phyloP scores from a whole-genome alignment of 2,797 vertebrate genomes.

The Acanthis flammea region DNA sequence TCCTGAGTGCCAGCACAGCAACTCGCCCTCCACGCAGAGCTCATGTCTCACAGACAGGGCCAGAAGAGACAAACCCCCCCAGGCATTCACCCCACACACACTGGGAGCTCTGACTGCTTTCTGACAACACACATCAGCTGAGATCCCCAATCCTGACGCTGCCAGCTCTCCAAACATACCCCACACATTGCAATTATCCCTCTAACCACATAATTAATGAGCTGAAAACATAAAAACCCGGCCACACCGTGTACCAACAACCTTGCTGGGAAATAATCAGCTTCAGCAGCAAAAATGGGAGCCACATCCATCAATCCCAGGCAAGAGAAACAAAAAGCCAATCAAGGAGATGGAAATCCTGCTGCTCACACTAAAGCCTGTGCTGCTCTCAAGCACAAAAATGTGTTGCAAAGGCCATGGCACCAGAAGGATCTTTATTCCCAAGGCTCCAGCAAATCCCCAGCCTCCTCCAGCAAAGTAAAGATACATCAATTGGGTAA shows the following conservation, averaged over 20 bases:
- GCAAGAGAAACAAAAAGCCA: not conserved
- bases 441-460: not conserved
- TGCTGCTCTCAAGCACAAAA: not conserved
- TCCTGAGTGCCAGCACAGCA: not conserved
- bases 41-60: accelerated
- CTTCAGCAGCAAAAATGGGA: not conserved
- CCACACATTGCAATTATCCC: not conserved
- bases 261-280: not conserved
- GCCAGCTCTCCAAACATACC: not conserved
- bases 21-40: not conserved
- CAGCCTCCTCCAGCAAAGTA: not conserved
- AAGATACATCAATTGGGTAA: not conserved
- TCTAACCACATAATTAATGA: not conserved
- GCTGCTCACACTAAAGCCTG: not conserved
- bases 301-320: not conserved
- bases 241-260: not conserved
- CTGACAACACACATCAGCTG: not conserved
- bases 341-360: not conserved
- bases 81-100: not conserved
- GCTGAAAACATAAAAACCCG: not conserved
- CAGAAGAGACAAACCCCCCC: not conserved
- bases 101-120: not conserved
- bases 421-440: not conserved
- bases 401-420: accelerated
- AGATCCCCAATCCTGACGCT: not conserved